Evolutionary conservation across 2,797 vertebrate species (phyloP).

Genomic region (Otus scops): DNA sequence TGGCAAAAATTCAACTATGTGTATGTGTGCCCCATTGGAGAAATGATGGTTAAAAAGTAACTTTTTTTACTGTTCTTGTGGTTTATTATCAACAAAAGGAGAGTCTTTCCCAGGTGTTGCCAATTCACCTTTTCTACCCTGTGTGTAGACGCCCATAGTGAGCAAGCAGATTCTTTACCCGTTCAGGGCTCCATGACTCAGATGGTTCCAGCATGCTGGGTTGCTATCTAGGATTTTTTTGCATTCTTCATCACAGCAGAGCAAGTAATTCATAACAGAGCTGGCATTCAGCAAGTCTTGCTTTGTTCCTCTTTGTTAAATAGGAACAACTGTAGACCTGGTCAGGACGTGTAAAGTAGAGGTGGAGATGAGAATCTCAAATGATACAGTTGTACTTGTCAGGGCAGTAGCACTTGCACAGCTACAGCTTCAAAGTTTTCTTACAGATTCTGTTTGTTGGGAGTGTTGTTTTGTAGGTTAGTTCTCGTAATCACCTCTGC

Average conservation of each 20-base stretch:
- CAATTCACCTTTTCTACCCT: not conserved
- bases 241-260: not conserved
- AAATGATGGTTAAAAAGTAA: not conserved
- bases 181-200: accelerated
- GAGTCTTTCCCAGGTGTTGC: not conserved
- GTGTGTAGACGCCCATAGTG: not conserved
- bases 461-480: not conserved
- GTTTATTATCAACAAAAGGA: not conserved
- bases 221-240: not conserved
- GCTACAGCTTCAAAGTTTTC: not conserved
- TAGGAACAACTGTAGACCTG: not conserved
- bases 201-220: not conserved
- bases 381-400: not conserved
- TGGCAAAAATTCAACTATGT: not conserved
- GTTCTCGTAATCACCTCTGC: not conserved
- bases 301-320: not conserved
- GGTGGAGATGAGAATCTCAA: not conserved
- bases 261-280: not conserved
- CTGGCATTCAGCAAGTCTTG: not conserved
- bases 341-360: not conserved
- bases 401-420: not conserved
- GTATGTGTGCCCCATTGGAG: not conserved
- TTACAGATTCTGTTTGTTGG: not conserved
- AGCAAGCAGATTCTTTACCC: not conserved
- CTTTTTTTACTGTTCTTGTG: not conserved